Evolutionary conservation across 2,113 vertebrate species (phyloP), one percentile per base, ranked within the genome.

Genomic region (Felis chaus): DNA sequence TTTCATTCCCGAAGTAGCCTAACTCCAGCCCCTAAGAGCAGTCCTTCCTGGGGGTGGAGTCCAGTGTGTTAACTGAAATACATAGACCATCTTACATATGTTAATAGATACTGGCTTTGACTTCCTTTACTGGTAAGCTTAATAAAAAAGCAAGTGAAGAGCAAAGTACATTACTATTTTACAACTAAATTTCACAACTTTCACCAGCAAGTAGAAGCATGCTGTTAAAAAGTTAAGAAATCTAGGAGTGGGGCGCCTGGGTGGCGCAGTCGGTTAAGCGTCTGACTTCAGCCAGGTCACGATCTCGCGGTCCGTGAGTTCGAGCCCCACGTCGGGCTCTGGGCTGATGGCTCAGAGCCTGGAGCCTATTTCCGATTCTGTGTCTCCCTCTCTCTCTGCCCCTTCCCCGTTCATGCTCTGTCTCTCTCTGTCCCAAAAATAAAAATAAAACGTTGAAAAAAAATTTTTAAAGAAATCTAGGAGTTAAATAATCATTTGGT

Each of bases 121-220:
- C 96, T n/a, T 68, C 29, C 31, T 93, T 96, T 85, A 88, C 81
- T 65, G 33, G 4, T 80, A 88, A 96, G 23, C 71, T 73, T 96
- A 95, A 41, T 91, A 39, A 94, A 85, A 61, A 36, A 95, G 21
- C 89, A 65, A 65, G 23, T 80, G 16, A 95, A 91, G 65, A 61
- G 9, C 6, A 69, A 65, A 88, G 14, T 41, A 41, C 11, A 36
- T 29, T 21, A 61, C 39, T 91, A 41, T 97, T 83, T 93, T 78
- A 45, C 31, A 88, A 63, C 48, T 82, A 88, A 55, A 91, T 91
- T 87, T 95, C n/a, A 91, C 41, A 96, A 31, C 33, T 86, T 55
- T 89, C 63, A 89, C n/a, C 94, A 19, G 25, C 92, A 31, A 89
- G 33, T 36, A 80, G 92, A 78, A 87, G 16, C 9, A 73, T 66